These are phyloP conservation scores for Pasiphila rectangulata DNA, from an alignment of 2,888 invertebrate species.

Conservation along the genomic window DNA sequence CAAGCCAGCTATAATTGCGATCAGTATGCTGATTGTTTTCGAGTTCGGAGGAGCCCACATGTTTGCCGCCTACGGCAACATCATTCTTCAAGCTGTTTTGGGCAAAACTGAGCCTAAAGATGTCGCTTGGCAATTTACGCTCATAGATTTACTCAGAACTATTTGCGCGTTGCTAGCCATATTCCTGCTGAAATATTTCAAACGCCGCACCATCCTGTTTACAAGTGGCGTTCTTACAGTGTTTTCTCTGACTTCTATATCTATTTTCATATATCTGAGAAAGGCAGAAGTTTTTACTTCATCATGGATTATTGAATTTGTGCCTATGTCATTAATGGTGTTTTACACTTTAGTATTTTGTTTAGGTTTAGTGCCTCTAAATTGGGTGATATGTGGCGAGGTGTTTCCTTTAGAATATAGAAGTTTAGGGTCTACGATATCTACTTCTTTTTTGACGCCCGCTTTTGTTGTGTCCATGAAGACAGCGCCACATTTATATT, in stretches of 20 bases:
- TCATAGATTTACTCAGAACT: slow-evolving; percentile 84
- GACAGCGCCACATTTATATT: slow-evolving; percentile 71
- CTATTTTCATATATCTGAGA: slow-evolving; percentile 65
- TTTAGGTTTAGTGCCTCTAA: slow-evolving; percentile 68
- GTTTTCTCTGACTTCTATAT: slow-evolving; percentile 58
- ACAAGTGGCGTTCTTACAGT: slow-evolving; percentile 68
- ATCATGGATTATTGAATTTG: slow-evolving; percentile 53
- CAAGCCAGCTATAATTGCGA: slow-evolving; percentile 70
- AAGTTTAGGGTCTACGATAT: slow-evolving; percentile 70
- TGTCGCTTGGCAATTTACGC: slow-evolving; percentile 81
- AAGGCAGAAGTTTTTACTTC: slow-evolving; percentile 53
- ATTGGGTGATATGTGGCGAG: slow-evolving; percentile 76
- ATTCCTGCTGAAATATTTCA: slow-evolving; percentile 66
- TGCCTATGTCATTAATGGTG: slow-evolving; percentile 68
- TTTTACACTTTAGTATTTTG: slow-evolving; percentile 68
- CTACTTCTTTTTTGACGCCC: slow-evolving; percentile 70
- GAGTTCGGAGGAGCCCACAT: slow-evolving; percentile 75
- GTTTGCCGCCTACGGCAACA: slow-evolving; percentile 71
- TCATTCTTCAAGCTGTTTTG: slow-evolving; percentile 65
- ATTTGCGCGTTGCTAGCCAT: slow-evolving; percentile 81
- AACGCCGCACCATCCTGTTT: slow-evolving; percentile 65
- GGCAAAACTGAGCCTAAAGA: slow-evolving; percentile 58
- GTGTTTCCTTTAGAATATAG: slow-evolving; percentile 73
- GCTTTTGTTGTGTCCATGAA: slow-evolving; percentile 73
- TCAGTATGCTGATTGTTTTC: slow-evolving; percentile 71